A percentile compares a stretch with the other conserved stretches of the same genome.
These are phyloP conservation scores for Melozone crissalis DNA, from an alignment of 2,113 vertebrate species.

Conservation along the genomic window DNA sequence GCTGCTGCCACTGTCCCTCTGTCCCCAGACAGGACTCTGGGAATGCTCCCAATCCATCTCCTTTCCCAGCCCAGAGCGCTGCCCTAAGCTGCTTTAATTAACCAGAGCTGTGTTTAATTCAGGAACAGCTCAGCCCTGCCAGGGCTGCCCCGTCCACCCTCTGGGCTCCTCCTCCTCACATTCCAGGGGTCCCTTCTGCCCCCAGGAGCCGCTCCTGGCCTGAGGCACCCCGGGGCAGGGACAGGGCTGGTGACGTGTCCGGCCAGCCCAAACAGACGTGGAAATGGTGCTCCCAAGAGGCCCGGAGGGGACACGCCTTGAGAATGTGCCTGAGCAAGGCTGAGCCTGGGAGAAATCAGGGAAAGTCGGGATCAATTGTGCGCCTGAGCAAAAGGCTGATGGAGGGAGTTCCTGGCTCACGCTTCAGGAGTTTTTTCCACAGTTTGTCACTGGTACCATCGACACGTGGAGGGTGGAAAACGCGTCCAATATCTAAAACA, in stretches of 20 bases:
- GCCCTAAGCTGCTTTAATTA: background rate
- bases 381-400: background rate
- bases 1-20: background rate
- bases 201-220: background rate
- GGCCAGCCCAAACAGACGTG: background rate
- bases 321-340: background rate
- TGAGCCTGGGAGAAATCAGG: background rate
- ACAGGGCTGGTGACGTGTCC: background rate
- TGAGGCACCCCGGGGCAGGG: background rate
- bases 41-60: background rate
- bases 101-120: background rate
- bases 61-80: background rate
- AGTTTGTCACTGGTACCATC: background rate
- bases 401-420: background rate
- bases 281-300: conserved; percentile 58
- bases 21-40: background rate
- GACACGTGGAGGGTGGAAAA: background rate
- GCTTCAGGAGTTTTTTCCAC: background rate
- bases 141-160: background rate
- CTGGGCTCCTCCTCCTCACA: background rate
- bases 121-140: background rate
- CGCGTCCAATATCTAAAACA: background rate
- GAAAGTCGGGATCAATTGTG: background rate
- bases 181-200: background rate
- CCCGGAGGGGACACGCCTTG: background rate